Evolutionary conservation across 2,113 vertebrate species (phyloP).

Genomic region (Martes martes): DNA sequence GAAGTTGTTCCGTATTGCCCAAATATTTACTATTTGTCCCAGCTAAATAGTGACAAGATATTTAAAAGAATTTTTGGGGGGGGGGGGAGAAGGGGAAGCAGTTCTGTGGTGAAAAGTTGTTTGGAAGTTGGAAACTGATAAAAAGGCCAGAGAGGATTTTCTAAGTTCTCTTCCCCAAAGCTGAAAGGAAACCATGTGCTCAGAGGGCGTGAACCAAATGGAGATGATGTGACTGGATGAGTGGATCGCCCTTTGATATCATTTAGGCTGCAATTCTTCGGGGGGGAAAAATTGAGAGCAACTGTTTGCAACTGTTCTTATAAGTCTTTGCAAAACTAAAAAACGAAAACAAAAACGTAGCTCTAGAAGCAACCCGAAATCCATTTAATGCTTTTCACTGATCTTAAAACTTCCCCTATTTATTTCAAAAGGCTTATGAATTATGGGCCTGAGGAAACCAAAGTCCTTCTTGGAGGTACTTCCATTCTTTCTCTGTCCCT

Average conservation of each 20-base stretch:
- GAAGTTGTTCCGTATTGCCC: neutral
- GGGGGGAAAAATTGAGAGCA: neutral
- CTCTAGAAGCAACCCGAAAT: neutral
- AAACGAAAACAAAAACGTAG: neutral
- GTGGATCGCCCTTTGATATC: neutral
- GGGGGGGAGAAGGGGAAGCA: neutral
- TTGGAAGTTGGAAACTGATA: neutral
- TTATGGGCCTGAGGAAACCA: neutral
- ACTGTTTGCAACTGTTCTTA: neutral
- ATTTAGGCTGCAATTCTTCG: neutral
- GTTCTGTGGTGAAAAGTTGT: neutral
- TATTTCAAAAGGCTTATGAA: neutral
- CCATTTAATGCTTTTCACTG: neutral
- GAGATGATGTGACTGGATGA: neutral
- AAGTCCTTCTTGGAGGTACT: neutral
- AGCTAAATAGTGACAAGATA: neutral
- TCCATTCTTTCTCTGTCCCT: neutral
- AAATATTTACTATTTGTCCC: neutral
- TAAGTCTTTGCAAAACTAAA: neutral
- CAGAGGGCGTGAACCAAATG: neutral
- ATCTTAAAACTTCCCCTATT: neutral
- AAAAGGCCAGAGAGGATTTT: neutral
- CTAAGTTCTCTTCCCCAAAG: neutral
- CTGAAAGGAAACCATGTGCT: neutral
- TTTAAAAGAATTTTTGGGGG: neutral